Base-by-base conservation (phyloP, 2,888 invertebrate genomes). In the Apamea anceps region DNA sequence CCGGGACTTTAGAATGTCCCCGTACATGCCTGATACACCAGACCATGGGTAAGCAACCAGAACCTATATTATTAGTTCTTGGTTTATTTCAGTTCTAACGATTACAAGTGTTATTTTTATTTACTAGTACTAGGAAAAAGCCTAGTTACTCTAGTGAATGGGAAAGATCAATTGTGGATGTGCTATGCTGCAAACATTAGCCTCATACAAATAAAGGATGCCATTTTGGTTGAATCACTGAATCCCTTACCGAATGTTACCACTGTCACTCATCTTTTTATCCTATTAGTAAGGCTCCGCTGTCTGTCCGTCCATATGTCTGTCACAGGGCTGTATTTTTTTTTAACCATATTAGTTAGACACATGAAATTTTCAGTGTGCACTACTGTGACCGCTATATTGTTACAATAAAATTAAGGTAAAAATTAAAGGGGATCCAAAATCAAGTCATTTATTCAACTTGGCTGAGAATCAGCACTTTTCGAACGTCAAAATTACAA, bases 21-120 rank as follows among this genome's bases (percentile, higher is more conserved):
- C 97, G 0, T 97, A 97, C 89, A 97, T 97, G 93, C 96, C 96
- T 18, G 97, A 97, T 65, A 97, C 97, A 25, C 97, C 97, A 0
- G 97, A 97, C 48, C 96, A 97, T 92, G 96, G 96, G 97, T 97
- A 92, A 73, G 80, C 48, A 25, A 2, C 18, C 10, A 13, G 13
- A 4, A 42, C 28, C 1, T n/a, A 21, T 15, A 6, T 45, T 60
- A 28, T 67, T 32, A 60, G 8, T 62, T 48, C 18, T 15, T 51
- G 2, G n/a, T 51, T 10, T 37, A 60, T 70, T 60, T 45, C 13
- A 13, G 21, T 60, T 42, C 7, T 8, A 2, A 62, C 15, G 28
- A 3, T 18, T 15, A 62, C 8, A 15, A 28, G 7, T 1, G n/a
- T n/a, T 25, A 60, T 12, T 60, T 28, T 28, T 62, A 62, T 62